Evolutionary conservation across 2,797 vertebrate species (phyloP).

Genomic region (Eutrigla gurnardus): DNA sequence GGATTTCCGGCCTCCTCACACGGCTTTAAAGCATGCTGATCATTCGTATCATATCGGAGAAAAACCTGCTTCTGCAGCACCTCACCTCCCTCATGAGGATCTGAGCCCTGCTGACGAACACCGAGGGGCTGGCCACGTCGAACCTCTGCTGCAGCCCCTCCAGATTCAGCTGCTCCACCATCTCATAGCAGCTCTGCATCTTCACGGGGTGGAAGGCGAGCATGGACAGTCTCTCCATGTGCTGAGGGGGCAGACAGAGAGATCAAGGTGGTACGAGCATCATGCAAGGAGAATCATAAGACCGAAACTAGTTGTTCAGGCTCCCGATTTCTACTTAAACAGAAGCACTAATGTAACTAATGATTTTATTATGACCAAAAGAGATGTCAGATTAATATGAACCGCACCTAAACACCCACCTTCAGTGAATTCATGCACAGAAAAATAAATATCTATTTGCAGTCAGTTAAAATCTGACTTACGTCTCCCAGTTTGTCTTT

Average conservation of each 20-base stretch:
- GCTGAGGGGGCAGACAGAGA: slow-evolving; percentile 72
- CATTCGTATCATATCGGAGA: not conserved
- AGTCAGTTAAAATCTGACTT: slow-evolving; percentile 50
- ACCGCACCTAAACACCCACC: not conserved
- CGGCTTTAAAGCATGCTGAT: not conserved
- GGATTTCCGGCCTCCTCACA: slow-evolving; percentile 15
- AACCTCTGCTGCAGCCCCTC: slow-evolving; percentile 97
- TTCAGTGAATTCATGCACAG: not conserved
- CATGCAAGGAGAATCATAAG: not conserved
- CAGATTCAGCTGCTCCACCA: slow-evolving; percentile 93
- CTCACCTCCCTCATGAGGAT: slow-evolving; percentile 96
- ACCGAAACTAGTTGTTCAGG: not conserved
- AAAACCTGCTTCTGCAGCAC: not conserved
- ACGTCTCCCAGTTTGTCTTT: slow-evolving; percentile 91
- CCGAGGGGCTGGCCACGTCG: slow-evolving; percentile 89
- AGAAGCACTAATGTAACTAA: not conserved
- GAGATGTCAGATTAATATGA: not conserved
- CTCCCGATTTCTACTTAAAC: not conserved
- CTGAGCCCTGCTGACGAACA: slow-evolving; percentile 95
- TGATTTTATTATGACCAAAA: not conserved
- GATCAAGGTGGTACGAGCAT: not conserved
- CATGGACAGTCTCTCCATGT: slow-evolving; percentile 95
- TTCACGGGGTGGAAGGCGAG: slow-evolving; percentile 97
- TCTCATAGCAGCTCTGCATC: slow-evolving; percentile 96
- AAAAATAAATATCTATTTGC: not conserved